Percentiles rank a stretch among this genome's conserved stretches.
Conservation (phyloP, 2,113 vertebrate species). For the Rhinopithecus roxellana region DNA sequence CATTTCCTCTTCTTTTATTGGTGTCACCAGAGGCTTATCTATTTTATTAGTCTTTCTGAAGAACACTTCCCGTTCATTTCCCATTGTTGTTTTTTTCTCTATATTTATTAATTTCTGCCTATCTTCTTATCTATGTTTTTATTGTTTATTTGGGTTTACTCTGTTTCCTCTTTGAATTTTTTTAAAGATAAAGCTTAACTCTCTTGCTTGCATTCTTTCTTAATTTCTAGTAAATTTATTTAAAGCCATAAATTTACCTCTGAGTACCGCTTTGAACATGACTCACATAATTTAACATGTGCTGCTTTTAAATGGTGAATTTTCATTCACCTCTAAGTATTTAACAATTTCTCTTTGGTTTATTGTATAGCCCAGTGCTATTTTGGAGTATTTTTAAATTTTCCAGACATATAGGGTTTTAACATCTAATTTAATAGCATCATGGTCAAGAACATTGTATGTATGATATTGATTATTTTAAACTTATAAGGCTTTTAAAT, state of each 20-base stretch:
- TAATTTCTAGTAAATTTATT: not conserved
- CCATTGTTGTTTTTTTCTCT: not conserved
- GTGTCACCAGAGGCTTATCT: not conserved
- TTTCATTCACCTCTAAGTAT: not conserved
- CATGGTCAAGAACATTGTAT: not conserved
- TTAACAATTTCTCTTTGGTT: not conserved
- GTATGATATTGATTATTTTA: not conserved
- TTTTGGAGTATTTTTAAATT: not conserved
- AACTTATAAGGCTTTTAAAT: not conserved
- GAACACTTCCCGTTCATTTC: not conserved
- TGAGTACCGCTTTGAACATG: not conserved
- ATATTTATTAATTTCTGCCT: not conserved
- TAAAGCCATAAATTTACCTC: not conserved
- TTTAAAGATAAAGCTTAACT: not conserved
- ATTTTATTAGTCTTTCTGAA: slow-evolving; percentile 33
- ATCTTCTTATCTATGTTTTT: not conserved
- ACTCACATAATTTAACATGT: not conserved
- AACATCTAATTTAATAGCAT: not conserved
- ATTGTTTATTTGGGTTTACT: not conserved
- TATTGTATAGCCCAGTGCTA: not conserved
- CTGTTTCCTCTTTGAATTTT: not conserved
- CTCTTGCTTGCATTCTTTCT: not conserved
- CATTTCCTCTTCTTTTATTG: not conserved
- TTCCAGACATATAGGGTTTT: not conserved
- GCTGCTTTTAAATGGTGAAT: not conserved